A percentile compares a stretch with the other conserved stretches of the same genome.
These are phyloP conservation scores for Propithecus deckenii DNA, from an alignment of 2,797 vertebrate species.

Conservation along the genomic window DNA sequence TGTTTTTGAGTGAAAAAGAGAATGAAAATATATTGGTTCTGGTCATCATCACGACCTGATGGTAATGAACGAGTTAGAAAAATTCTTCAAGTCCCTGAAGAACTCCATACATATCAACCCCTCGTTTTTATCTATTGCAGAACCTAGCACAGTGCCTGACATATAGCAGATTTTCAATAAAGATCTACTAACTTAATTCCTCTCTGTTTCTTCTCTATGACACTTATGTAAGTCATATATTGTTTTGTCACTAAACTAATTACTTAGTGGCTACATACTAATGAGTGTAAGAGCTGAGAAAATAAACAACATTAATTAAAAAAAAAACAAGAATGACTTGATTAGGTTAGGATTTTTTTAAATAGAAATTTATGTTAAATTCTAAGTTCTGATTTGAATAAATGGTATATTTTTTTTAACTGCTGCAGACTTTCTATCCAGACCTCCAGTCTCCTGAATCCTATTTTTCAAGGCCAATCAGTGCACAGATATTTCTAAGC, in stretches of 20 bases:
- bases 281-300: neutral
- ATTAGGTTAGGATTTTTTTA: neutral
- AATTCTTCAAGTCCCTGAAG: neutral
- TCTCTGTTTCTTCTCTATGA: neutral
- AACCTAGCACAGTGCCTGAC: neutral
- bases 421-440: neutral
- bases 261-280: neutral
- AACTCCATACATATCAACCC: neutral
- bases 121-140: neutral
- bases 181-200: neutral
- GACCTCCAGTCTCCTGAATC: neutral
- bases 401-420: neutral
- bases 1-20: neutral
- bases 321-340: neutral
- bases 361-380: neutral
- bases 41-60: neutral
- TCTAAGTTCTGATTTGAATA: neutral
- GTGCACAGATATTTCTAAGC: neutral
- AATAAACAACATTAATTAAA: neutral
- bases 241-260: neutral
- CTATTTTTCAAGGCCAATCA: neutral
- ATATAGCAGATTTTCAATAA: neutral
- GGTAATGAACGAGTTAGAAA: neutral
- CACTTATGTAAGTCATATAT: too few relatives aligned
- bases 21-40: neutral